Conservation (phyloP, 2,888 invertebrate genomes). For the Papilio elwesi region DNA sequence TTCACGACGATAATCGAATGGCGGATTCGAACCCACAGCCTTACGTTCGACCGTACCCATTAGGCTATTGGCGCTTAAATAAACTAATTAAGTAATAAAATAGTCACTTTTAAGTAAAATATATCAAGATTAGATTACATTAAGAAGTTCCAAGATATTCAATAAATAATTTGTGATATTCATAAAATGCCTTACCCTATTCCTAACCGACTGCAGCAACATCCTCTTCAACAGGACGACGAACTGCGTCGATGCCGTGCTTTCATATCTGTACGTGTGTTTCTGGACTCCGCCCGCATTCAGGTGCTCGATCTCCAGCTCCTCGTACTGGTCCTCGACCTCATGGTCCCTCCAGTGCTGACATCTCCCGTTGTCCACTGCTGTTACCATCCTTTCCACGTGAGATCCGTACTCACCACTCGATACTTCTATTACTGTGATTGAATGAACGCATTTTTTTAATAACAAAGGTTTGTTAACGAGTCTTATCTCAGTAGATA, state of each 20-base stretch:
- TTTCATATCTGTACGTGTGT: slow-evolving; percentile 81
- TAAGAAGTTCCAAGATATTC: background rate
- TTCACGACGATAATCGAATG: too few relatives aligned
- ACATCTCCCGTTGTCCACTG: slow-evolving; percentile 87
- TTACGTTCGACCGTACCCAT: too few relatives aligned
- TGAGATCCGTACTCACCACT: slow-evolving; percentile 91
- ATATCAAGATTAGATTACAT: too few relatives aligned
- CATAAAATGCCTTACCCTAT: slow-evolving; percentile 78
- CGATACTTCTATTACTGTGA: slow-evolving; percentile 91
- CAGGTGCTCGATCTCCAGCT: slow-evolving; percentile 72
- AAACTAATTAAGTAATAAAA: too few relatives aligned
- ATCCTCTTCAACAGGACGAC: slow-evolving; percentile 86
- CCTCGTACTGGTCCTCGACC: slow-evolving; percentile 52
- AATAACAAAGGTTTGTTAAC: too few relatives aligned
- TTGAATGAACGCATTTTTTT: slow-evolving; percentile 27
- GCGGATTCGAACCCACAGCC: too few relatives aligned
- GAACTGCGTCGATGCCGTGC: slow-evolving; percentile 88
- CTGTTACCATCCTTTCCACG: slow-evolving; percentile 87
- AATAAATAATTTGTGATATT: background rate
- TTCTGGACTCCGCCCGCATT: slow-evolving; percentile 75
- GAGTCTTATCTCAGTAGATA: too few relatives aligned
- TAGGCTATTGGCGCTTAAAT: too few relatives aligned
- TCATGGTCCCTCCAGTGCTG: slow-evolving; percentile 79
- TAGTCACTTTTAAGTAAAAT: too few relatives aligned
- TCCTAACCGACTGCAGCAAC: slow-evolving; percentile 89